Base-by-base conservation (phyloP, 2,797 vertebrate species). In the Poecilia picta region DNA sequence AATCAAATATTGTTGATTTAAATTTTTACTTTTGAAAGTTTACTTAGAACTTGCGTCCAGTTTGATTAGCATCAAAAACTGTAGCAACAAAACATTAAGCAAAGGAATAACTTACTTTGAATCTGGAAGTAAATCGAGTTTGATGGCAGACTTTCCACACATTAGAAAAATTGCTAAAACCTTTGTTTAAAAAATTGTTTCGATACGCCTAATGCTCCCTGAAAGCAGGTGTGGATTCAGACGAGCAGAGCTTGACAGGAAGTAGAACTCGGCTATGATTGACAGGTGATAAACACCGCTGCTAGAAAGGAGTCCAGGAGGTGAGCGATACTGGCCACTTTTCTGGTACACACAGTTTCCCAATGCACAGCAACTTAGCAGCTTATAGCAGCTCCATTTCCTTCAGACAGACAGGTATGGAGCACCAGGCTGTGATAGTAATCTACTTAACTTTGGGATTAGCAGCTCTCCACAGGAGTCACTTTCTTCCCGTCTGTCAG, bases 381-480 rank as follows among this genome's bases (percentile, higher is more conserved):
- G 84, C 76, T 92, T 90, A 89, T 28, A 33, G 86, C 81, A 80
- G 90, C 80, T 89, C 84, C 74, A 81, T 87, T 89, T 90, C 85
- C 87, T 86, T 68, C 77, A 78, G 80, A 83, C 83, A 76, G 84
- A 73, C 84, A 46, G 77, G 51, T 76, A 70, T 75, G 62, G 11
- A 81, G 83, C 81, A 64, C 55, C 77, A 49, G 84, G 75, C 85
- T 79, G 82, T 82, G 43, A 73, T 76, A 73, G 59, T 94, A 92
- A 94, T 92, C 93, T 88, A 78, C 92, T 93, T 92, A 90, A 87
- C 80, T 77, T 13, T 82, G 68, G 80, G 91, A 94, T 93, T 91
- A 93, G 81, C 77, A 77, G 84, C 57, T 79, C 59, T 87, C 75
- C 74, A 81, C 83, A 83, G 87, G 88, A 91, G 88, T 87, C 84